Percentiles rank a stretch among this genome's conserved stretches.
Evolutionary conservation across 2,797 vertebrate genomes (phyloP).

Genomic region (Trichosurus vulpecula): DNA sequence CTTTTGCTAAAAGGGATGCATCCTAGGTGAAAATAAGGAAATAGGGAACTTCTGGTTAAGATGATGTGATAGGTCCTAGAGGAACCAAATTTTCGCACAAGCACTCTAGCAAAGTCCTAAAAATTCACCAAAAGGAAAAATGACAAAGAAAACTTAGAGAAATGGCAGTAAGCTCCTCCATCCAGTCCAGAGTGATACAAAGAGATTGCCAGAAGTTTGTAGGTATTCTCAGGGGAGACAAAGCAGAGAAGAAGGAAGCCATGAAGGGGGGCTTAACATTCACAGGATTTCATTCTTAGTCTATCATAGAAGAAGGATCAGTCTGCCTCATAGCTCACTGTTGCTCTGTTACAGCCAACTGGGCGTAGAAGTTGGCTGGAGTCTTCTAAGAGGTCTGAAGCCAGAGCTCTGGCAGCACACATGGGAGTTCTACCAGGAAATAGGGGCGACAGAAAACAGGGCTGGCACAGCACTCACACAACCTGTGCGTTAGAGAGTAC

Average conservation of each 20-base stretch:
- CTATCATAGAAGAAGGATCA: background rate
- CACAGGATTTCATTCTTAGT: background rate
- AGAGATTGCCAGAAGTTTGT: background rate
- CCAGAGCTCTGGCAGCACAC: background rate
- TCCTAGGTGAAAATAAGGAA: background rate
- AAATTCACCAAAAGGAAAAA: slow-evolving; percentile 17
- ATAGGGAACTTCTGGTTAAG: background rate
- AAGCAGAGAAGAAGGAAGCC: background rate
- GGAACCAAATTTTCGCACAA: background rate
- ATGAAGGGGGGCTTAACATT: background rate
- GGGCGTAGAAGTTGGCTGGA: background rate
- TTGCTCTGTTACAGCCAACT: background rate
- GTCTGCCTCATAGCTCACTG: background rate
- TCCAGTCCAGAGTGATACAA: background rate
- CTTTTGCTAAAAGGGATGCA: background rate
- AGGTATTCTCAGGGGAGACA: background rate
- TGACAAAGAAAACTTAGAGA: background rate
- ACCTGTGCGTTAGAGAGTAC: background rate
- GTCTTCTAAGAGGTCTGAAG: background rate
- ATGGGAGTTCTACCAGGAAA: no score
- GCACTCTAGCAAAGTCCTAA: background rate
- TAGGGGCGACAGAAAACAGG: no score
- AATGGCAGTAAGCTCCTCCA: background rate
- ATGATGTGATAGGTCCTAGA: background rate
- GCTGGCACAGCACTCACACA: no score